Base-by-base conservation (phyloP, 2,113 vertebrate species). In the Pitta sordida region DNA sequence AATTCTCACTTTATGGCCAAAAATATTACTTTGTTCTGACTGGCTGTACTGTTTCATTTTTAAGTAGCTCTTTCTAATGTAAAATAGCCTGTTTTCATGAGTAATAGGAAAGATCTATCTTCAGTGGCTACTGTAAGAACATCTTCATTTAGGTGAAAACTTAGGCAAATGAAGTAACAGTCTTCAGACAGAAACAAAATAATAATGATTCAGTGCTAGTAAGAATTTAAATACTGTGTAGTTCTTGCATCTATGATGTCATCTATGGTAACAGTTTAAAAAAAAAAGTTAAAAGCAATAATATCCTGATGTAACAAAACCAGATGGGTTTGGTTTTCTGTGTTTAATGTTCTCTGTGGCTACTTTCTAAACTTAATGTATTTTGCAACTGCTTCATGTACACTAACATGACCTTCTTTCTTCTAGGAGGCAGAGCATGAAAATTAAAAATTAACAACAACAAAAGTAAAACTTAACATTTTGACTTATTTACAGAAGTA, bases 401-500 rank as follows among this genome's bases (percentile, higher is more conserved):
- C 56, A 62, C 11, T 21, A 11, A 71, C 65, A 78, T 32, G 29
- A 36, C 83, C 26, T 83, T 41, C 8, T 86, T 95, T 82, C 41
- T 59, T 74, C 7, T 37, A 92, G 46, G 76, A 36, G 65, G 51
- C 30, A 51, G 78, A 51, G 44, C 34, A 41, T 64, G n/a, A 87
- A 65, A 96, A 36, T 34, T 59, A 56, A 52, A n/a, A 55, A 79
- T 90, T 93, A 91, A 83, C 65, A 80, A 71, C 58, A 69, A 29
- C 52, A 75, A 17, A 8, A 88, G 81, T 15, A 22, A 41, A 85
- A 44, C 59, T 88, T 88, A 78, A 73, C 94, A 68, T 13, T 56
- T 37, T 85, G 79, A 90, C 34, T 95, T 94, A 90, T 88, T 96
- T 95, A 68, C 55, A 82, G 59, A 71, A 76, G 43, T 82, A 63